Conservation (phyloP, 2,113 vertebrate genomes). For the Formicarius rufipectus region DNA sequence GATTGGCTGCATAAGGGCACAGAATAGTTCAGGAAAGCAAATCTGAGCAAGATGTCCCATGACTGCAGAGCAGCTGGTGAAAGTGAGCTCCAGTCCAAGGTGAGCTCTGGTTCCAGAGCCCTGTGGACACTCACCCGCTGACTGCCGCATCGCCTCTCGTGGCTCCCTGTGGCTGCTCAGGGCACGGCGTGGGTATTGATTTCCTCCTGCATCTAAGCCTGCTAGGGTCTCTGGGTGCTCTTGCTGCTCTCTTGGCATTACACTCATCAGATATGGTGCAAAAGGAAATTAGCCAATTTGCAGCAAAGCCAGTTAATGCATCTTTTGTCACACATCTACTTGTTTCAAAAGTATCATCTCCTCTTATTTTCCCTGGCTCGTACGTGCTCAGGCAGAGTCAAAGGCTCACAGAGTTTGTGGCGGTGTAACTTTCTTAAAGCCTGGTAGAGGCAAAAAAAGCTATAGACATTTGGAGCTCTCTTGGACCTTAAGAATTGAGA, state of each 20-base stretch:
- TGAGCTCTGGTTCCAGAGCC: background rate
- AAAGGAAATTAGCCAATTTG: background rate
- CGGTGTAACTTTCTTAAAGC: background rate
- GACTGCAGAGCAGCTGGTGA: background rate
- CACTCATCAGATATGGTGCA: background rate
- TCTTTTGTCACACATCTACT: background rate
- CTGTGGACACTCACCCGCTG: background rate
- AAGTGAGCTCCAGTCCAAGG: background rate
- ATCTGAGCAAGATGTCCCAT: background rate
- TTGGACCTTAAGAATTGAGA: background rate
- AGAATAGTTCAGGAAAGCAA: background rate
- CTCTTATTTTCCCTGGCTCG: background rate
- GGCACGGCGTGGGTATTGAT: background rate
- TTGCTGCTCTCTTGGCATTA: background rate
- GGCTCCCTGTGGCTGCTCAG: background rate
- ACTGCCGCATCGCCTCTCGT: rapidly evolving
- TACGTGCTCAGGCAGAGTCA: background rate
- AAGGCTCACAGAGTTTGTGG: rapidly evolving
- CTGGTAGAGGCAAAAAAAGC: background rate
- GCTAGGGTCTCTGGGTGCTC: background rate
- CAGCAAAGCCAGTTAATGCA: background rate
- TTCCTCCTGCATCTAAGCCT: background rate
- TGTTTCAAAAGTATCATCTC: background rate
- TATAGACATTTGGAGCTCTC: background rate
- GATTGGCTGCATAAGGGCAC: background rate